Base-by-base conservation (phyloP, 2,888 invertebrate species). In the Pasiphila rectangulata region DNA sequence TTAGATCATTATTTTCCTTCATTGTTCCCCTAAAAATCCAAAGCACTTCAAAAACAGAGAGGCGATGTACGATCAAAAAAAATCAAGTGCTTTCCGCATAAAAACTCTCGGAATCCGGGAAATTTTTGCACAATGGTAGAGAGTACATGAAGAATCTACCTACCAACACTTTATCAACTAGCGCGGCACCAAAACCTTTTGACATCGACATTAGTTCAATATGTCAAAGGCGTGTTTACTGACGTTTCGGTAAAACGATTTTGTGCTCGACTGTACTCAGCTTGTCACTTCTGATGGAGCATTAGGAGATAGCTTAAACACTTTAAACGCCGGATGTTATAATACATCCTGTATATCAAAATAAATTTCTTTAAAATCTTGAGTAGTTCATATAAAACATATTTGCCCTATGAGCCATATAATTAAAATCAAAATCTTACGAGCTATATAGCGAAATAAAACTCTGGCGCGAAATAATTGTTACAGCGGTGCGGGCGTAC, bases 191-290 rank as follows among this genome's bases (percentile, higher is more conserved):
- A 23, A 48, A 39, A 52, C 49, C 52, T 50, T 43, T 54, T 46
- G 46, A 42, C 38, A 45, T 51, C 52, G 47, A 46, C 57, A 53
- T 53, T 54, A 53, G 47, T 40, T 46, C 56, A 51, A 58, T 57
- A 53, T 46, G 61, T 59, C 57, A 61, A 61, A 57, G 45, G 56
- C 49, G 36, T 56, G 51, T 56, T 55, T 52, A 56, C 57, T 42
- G 45, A 30, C 35, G 46, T 30, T 48, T 40, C 23, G 19, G 35
- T 57, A 49, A 54, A 59, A 42, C 56, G 56, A 54, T 60, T 57
- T 57, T 34, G 51, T 47, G 47, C 54, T 40, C 38, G 48, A 24
- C 30, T 54, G 54, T 58, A 49, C 52, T 40, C 36, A 24, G 25
- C 25, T 46, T 49, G 48, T 49, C 54, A 54, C 48, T 56, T 54